phyloP scores from a whole-genome alignment of 2,113 vertebrate species.

The Nicator chloris region DNA sequence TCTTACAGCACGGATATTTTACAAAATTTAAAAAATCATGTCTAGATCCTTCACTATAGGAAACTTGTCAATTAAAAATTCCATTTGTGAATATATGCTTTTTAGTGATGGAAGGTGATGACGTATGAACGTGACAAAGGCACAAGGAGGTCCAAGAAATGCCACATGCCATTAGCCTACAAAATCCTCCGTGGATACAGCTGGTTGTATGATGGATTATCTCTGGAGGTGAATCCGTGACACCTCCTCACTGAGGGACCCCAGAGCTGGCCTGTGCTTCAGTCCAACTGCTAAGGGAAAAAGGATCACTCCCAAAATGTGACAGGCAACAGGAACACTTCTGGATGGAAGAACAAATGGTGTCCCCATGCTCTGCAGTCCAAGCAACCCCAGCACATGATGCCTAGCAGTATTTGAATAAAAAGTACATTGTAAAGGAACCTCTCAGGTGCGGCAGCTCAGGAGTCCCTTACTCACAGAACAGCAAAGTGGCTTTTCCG shows the following conservation, averaged over 20 bases:
- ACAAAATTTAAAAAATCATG: neutral
- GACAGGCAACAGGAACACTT: neutral
- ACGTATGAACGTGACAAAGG: neutral
- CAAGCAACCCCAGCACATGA: neutral
- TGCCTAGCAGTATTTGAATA: neutral
- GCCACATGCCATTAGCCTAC: neutral
- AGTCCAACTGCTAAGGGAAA: accelerated
- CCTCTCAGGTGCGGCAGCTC: neutral
- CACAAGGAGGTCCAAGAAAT: neutral
- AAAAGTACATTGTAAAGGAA: neutral
- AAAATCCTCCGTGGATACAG: neutral
- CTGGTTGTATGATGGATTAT: neutral
- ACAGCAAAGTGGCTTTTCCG: neutral
- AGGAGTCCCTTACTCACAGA: neutral
- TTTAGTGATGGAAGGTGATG: neutral
- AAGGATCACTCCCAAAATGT: neutral
- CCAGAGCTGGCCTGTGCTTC: neutral
- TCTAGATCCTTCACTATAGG: neutral
- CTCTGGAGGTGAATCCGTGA: neutral
- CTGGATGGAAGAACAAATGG: accelerated
- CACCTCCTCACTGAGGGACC: no score
- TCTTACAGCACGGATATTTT: neutral
- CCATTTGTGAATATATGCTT: neutral
- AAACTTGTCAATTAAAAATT: neutral
- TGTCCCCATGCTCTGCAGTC: neutral